A percentile compares a stretch with the other conserved stretches of the same genome.
phyloP scores from a whole-genome alignment of 2,888 invertebrate species.

The Dromius quadrimaculatus region DNA sequence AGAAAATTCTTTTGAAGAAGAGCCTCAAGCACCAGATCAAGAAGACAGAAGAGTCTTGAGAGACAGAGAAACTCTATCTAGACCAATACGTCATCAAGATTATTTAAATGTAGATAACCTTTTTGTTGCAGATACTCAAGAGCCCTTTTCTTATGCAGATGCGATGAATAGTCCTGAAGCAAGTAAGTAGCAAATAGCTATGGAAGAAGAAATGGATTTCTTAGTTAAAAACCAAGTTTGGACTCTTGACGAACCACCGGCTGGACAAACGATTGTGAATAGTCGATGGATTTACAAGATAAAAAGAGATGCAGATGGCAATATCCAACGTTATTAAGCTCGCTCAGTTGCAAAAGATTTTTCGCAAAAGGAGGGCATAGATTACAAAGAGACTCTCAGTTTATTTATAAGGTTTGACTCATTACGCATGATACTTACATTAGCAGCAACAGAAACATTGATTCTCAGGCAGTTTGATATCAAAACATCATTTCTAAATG shows the following conservation, averaged over 20 bases:
- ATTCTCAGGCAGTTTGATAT: conserved; percentile 58
- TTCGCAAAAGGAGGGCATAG: conserved; percentile 54
- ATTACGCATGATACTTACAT: conserved; percentile 55
- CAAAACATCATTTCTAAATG: conserved; percentile 59
- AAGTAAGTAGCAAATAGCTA: conserved; percentile 28
- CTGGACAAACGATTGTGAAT: neutral
- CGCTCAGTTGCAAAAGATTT: conserved; percentile 56
- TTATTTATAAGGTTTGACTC: conserved; percentile 58
- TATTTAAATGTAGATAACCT: too few relatives aligned
- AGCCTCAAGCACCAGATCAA: neutral
- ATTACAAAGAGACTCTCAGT: conserved; percentile 58
- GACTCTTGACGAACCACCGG: too few relatives aligned
- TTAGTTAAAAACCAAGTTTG: conserved; percentile 37
- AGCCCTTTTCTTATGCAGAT: conserved; percentile 22
- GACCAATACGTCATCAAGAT: neutral
- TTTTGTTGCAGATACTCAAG: neutral
- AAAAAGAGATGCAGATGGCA: conserved; percentile 52
- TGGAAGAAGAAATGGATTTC: conserved; percentile 46
- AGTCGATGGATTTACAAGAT: conserved; percentile 29
- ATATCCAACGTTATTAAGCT: conserved; percentile 55
- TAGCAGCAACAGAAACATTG: conserved; percentile 55
- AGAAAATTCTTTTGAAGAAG: neutral
- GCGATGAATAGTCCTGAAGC: conserved; percentile 5
- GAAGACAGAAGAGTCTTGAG: neutral
- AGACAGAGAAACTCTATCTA: neutral